These are phyloP conservation scores for Crioceris asparagi DNA, from an alignment of 2,888 invertebrate genomes.

Conservation along the genomic window DNA sequence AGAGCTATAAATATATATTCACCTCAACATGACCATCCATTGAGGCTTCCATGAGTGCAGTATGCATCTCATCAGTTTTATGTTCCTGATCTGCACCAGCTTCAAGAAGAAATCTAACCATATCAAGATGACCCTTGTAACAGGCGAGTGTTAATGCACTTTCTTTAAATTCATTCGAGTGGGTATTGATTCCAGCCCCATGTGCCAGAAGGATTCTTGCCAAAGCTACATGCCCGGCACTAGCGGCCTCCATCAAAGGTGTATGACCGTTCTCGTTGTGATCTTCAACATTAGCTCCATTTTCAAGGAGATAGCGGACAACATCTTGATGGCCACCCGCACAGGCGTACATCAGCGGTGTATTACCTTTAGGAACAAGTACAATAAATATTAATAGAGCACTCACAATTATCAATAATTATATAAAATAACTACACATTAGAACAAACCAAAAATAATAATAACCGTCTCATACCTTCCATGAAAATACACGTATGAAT, in stretches of 20 bases:
- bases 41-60: constrained; percentile 98
- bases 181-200: constrained; percentile 97
- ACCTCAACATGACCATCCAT: constrained; percentile 98
- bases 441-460: too few relatives aligned
- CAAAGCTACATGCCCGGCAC: constrained; percentile 87
- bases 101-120: constrained; percentile 91
- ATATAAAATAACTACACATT: too few relatives aligned
- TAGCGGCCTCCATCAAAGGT: constrained; percentile 97
- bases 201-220: constrained; percentile 84
- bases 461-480: too few relatives aligned
- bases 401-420: not conserved
- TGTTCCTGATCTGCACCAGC: constrained; percentile 97
- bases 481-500: too few relatives aligned
- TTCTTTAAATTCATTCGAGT: constrained; percentile 98
- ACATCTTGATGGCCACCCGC: constrained; percentile 91
- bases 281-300: constrained; percentile 91
- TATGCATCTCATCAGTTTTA: constrained; percentile 99
- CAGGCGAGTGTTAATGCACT: constrained; percentile 72
- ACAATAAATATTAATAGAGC: not conserved
- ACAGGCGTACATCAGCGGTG: constrained; percentile 94
- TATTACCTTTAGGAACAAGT: too few relatives aligned
- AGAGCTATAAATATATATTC: not conserved
- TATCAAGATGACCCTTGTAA: constrained; percentile 93
- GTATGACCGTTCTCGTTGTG: constrained; percentile 99
- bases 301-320: constrained; percentile 62